Percentiles rank a stretch among this genome's conserved stretches.
phyloP scores from a whole-genome alignment of 2,113 vertebrate genomes.

The Plotosus lineatus region DNA sequence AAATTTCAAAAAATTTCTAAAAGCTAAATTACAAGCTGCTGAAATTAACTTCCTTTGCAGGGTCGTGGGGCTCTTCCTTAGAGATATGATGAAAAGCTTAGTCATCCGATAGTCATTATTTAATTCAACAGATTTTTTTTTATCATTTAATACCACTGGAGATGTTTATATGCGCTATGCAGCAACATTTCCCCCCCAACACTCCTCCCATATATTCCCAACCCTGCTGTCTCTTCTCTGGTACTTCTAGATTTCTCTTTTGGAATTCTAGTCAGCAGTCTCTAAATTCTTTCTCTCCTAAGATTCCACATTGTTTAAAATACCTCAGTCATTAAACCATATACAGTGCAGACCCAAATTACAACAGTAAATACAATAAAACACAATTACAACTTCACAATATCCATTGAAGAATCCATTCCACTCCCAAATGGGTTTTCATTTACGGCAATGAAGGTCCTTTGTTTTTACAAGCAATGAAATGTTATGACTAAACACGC shows the following conservation, averaged over 20 bases:
- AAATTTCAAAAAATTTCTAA: no score
- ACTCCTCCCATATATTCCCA: background rate
- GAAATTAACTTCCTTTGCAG: no score
- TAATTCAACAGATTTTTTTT: background rate
- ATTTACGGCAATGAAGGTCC: background rate
- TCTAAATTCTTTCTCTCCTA: background rate
- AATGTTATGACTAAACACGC: background rate
- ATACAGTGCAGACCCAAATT: background rate
- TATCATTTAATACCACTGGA: background rate
- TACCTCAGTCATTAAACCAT: background rate
- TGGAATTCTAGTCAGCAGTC: background rate
- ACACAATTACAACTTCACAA: conserved; percentile 19
- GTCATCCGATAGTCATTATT: no score
- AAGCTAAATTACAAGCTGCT: no score
- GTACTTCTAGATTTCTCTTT: background rate
- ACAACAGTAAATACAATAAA: conserved; percentile 12
- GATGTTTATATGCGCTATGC: conserved; percentile 6
- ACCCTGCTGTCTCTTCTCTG: background rate
- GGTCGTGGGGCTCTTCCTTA: no score
- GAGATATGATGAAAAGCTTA: no score
- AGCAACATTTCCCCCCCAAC: background rate
- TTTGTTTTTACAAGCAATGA: background rate
- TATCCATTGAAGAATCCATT: background rate
- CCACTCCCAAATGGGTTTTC: background rate
- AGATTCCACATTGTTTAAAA: background rate